Conservation (phyloP, 2,888 invertebrate species). For the Drosophila pseudotakahashii region DNA sequence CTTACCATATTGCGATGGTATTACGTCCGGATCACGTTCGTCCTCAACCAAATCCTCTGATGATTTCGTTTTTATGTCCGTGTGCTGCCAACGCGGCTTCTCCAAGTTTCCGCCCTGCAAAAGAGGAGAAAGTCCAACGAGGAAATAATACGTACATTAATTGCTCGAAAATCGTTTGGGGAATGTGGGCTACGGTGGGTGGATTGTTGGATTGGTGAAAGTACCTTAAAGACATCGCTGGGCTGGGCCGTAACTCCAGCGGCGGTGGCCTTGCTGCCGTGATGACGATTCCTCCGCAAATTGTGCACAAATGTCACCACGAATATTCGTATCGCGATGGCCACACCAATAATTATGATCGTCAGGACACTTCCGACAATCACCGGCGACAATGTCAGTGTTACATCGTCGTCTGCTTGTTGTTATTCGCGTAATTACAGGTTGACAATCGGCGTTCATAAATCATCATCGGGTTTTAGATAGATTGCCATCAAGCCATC, state of each 20-base stretch:
- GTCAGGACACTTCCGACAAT: slow-evolving; percentile 84
- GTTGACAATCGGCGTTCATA: slow-evolving; percentile 69
- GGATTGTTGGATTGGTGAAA: neutral
- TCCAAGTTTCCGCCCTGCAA: slow-evolving; percentile 81
- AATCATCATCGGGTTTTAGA: slow-evolving; percentile 68
- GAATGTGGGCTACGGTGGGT: neutral
- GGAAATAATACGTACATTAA: slow-evolving; percentile 43
- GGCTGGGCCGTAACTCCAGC: slow-evolving; percentile 80
- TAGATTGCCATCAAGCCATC: slow-evolving; percentile 57
- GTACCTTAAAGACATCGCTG: slow-evolving; percentile 83
- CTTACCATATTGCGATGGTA: slow-evolving; percentile 90
- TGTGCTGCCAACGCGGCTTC: slow-evolving; percentile 85
- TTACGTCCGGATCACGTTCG: slow-evolving; percentile 89
- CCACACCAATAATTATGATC: slow-evolving; percentile 84
- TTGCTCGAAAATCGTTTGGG: slow-evolving; percentile 13
- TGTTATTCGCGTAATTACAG: slow-evolving; percentile 69
- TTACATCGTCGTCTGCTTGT: slow-evolving; percentile 81
- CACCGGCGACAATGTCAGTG: slow-evolving; percentile 83
- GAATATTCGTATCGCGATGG: slow-evolving; percentile 83
- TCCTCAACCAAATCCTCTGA: slow-evolving; percentile 84
- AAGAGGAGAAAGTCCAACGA: slow-evolving; percentile 6
- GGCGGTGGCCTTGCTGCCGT: slow-evolving; percentile 82
- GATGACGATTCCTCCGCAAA: slow-evolving; percentile 83
- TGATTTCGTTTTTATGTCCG: slow-evolving; percentile 84
- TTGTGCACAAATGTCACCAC: slow-evolving; percentile 84